Evolutionary conservation across 2,888 invertebrate genomes (phyloP), one percentile per base, ranked within the genome.

Genomic region (Augiades crinisus): DNA sequence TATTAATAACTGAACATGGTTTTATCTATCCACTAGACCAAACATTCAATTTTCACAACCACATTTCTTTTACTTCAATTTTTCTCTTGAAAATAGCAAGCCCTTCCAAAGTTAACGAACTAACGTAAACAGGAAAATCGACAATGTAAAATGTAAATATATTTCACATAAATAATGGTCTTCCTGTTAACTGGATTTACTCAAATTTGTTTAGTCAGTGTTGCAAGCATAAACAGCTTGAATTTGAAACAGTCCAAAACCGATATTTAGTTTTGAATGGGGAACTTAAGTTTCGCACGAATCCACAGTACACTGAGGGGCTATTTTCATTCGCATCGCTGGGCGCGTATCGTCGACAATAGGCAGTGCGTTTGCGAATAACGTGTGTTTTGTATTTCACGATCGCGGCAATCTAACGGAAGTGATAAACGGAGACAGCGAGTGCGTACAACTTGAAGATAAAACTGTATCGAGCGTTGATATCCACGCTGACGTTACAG

Each of bases 321-420:
- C 65, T 78, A 78, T 75, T 78, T 74, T 33, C n/a, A 16, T 33
- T 24, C 10, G 22, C 24, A 24, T 33, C 38, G 38, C 38, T 27
- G 46, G 27, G 27, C 30, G 10, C 33, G 30, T 6, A 4, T 5
- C 19, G 10, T 17, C 41, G 27, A 27, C 27, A 41, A 41, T 16
- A 27, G 41, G 37, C 21, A 38, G 38, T 12, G 10, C 8, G 27
- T 43, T 31, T 34, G 37, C 50, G 53, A 55, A 47, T 60, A 61
- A 30, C 10, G 27, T 14, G 27, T 17, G 27, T 61, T 58, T 64
- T 62, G 64, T 70, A 63, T 68, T 64, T 68, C 62, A 65, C 64
- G 61, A 70, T 64, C 63, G 67, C 57, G 63, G 67, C 67, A 72
- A 78, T 73, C 70, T 65, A 62, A 67, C 67, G 76, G 76, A 77